A percentile compares a stretch with the other conserved stretches of the same genome.
Conservation (phyloP, 2,113 vertebrate genomes). For the Sylvia atricapilla region DNA sequence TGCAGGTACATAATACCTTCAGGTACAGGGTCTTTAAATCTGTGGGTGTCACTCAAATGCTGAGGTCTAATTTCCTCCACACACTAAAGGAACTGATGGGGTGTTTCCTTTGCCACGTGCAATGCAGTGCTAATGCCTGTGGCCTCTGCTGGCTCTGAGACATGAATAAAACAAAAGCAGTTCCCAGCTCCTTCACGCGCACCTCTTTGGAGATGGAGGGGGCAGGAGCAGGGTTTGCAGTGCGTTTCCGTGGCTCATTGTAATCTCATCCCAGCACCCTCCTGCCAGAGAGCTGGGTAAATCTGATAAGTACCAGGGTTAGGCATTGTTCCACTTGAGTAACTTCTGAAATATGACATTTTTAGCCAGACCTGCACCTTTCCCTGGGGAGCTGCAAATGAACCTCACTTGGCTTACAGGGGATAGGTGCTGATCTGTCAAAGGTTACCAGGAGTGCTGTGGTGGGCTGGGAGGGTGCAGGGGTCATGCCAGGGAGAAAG, state of each 20-base stretch:
- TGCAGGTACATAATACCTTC: background rate
- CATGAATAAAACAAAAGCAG: slow-evolving; percentile 33
- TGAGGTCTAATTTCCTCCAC: background rate
- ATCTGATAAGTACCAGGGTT: background rate
- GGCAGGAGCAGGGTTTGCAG: background rate
- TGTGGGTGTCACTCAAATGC: background rate
- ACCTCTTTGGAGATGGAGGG: background rate
- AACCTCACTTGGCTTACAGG: background rate
- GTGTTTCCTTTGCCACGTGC: background rate
- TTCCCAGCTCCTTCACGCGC: background rate
- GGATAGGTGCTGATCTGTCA: background rate
- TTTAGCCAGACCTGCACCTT: background rate
- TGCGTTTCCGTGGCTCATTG: fast-evolving
- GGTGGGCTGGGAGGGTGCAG: background rate
- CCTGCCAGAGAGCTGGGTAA: background rate
- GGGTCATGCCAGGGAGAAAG: fast-evolving
- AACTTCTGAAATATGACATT: background rate
- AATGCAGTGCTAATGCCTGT: background rate
- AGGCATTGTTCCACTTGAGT: background rate
- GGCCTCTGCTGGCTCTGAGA: slow-evolving; percentile 3
- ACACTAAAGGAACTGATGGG: background rate
- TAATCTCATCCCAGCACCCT: background rate
- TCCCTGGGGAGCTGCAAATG: background rate
- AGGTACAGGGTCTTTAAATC: background rate
- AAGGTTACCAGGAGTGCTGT: background rate